Conservation (phyloP, 37 sponge, comb jelly and placozoan species). For the Cliona cf. orientalis region DNA sequence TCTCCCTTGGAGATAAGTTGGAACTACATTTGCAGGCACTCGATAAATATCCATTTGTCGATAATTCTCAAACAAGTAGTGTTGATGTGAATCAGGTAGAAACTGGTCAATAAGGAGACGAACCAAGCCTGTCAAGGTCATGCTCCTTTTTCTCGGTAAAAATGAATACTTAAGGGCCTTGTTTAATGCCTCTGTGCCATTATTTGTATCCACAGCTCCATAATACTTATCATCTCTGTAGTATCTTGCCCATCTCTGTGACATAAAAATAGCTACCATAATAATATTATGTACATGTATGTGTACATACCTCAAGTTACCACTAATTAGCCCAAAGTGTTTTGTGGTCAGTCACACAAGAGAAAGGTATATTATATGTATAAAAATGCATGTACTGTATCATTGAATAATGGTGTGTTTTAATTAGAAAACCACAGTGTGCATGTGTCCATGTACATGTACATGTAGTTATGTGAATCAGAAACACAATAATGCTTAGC, state of each 20-base stretch:
- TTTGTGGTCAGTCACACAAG: no score
- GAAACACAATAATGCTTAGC: no score
- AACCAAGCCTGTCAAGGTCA: neutral
- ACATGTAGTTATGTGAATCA: no score
- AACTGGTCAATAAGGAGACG: neutral
- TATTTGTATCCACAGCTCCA: slow-evolving; percentile 12
- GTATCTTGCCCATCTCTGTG: neutral
- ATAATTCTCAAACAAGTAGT: slow-evolving; percentile 7
- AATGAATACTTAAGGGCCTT: slow-evolving; percentile 3
- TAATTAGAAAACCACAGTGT: no score
- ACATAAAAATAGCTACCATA: no score
- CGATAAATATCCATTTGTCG: slow-evolving; percentile 7
- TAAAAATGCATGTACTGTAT: no score
- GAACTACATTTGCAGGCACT: neutral
- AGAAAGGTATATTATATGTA: no score
- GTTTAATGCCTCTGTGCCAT: slow-evolving; percentile 2
- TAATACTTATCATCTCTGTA: slow-evolving; percentile 8
- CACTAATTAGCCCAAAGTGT: no score
- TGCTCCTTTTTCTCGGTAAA: slow-evolving; percentile 1
- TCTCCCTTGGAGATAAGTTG: neutral
- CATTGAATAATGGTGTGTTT: no score
- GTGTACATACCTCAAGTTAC: no score
- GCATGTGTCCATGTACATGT: no score
- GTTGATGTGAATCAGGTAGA: slow-evolving; percentile 12
- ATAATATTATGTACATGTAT: no score